Evolutionary conservation across 2,888 invertebrate species (phyloP).

Genomic region (Nasonovia ribisnigri): DNA sequence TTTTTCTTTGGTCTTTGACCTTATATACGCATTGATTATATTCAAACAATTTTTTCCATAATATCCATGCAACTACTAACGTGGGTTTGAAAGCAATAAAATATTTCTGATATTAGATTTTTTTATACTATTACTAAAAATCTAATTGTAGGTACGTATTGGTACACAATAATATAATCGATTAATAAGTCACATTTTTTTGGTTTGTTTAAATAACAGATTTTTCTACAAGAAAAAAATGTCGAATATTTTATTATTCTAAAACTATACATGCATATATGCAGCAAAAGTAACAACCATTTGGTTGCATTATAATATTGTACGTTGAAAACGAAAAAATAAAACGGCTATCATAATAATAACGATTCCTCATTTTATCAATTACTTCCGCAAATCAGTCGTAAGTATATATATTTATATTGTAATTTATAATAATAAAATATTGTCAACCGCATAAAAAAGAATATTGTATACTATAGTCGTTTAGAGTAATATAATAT

Average conservation of each 20-base stretch:
- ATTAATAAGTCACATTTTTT: not conserved
- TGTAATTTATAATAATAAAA: not conserved
- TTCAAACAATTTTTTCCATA: slow-evolving; percentile 22
- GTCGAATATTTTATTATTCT: not conserved
- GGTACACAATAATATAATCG: not conserved
- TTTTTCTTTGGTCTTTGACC: slow-evolving; percentile 55
- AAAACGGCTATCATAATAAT: not conserved
- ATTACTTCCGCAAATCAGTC: slow-evolving; percentile 32
- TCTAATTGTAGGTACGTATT: not conserved
- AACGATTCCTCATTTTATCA: slow-evolving; percentile 34
- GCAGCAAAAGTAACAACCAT: not conserved
- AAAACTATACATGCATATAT: not conserved
- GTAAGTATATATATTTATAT: not conserved
- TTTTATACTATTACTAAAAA: not conserved
- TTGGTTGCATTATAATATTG: not conserved
- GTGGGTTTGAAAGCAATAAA: not conserved
- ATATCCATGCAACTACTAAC: not conserved
- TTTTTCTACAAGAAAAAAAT: not conserved
- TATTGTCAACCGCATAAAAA: slow-evolving; percentile 16
- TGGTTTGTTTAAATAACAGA: not conserved
- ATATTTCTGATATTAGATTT: not conserved
- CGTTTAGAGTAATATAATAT: slow-evolving; percentile 8
- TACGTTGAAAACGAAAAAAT: not conserved
- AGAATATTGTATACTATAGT: slow-evolving; percentile 3
- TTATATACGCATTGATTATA: slow-evolving; percentile 40